A percentile compares a stretch with the other conserved stretches of the same genome.
These are phyloP conservation scores for Rhegmatorhina hoffmannsi DNA, from an alignment of 2,113 vertebrate species.

Conservation along the genomic window DNA sequence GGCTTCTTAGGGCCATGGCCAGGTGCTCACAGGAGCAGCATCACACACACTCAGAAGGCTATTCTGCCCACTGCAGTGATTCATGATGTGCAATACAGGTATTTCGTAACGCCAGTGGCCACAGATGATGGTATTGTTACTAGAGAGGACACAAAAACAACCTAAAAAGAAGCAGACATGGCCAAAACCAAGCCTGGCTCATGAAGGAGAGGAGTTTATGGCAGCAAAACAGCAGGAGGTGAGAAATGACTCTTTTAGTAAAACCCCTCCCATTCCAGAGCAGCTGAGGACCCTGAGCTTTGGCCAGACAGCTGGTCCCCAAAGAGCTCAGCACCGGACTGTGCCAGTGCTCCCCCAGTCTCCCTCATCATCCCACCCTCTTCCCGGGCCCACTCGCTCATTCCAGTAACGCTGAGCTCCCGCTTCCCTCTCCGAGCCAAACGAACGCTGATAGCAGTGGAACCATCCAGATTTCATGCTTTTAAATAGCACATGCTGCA, in stretches of 20 bases:
- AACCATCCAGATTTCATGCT: constrained; percentile 68
- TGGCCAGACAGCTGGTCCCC: background rate
- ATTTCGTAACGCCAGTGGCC: background rate
- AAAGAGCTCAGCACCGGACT: background rate
- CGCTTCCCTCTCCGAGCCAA: background rate
- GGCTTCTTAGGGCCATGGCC: background rate
- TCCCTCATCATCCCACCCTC: accelerated
- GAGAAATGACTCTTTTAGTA: background rate
- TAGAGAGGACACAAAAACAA: background rate
- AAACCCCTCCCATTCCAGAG: background rate
- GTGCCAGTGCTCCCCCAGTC: no score
- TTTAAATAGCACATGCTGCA: constrained; percentile 66
- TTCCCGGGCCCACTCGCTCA: background rate
- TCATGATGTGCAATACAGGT: background rate
- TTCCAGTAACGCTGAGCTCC: background rate
- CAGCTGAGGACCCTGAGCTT: background rate
- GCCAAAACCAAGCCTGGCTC: background rate
- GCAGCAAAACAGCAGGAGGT: background rate
- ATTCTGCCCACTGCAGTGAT: accelerated
- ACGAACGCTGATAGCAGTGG: constrained; percentile 40
- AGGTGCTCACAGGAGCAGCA: background rate
- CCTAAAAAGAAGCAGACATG: background rate
- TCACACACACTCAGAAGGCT: accelerated
- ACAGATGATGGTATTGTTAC: background rate
- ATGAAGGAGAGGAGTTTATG: background rate